Evolutionary conservation across 2,797 vertebrate species (phyloP), one percentile per base, ranked within the genome.

Genomic region (Gadopsis bispinosus): DNA sequence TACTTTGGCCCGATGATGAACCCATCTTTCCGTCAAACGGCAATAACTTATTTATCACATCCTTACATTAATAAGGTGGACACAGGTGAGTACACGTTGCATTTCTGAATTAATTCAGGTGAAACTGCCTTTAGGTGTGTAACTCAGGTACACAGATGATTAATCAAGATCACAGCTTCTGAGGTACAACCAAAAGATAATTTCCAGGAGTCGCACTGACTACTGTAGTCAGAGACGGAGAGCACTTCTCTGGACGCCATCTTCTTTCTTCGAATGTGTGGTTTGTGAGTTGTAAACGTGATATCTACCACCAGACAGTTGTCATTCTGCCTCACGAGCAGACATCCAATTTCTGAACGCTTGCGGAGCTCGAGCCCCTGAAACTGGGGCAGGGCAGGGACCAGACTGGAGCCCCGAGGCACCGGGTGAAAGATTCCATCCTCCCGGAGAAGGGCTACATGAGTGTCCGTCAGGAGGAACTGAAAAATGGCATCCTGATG

Each of bases 381-480:
- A 81, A 95, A 95, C 1, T 88, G 94, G 5, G 87, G 75, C 19
- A 0, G 31, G 17, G 71, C 65, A 9, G 86, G 90, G n/a, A 84
- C 78, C 55, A 69, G 48, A 51, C 54, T 73, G 54, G 88, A 83
- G 55, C 81, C 55, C 0, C 59, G 70, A 0, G 72, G 61, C 11
- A 33, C 58, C 5, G 93, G 91, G 77, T 91, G 87, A 51, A 95
- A 94, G 29, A 93, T 69, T 0, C 26, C 80, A 0, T 95, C 93
- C 71, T 95, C 94, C 37, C 14, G 86, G n/a, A 97, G 45, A 14
- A 96, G 94, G 51, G 79, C 94, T 2, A 95, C 53, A 20, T 96
- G 95, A 19, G 94, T 93, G 86, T 94, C 92, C 0, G 95, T 95
- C 54, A 97, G 93, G 37, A 95, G 83, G 1, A 97, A 91, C 35